Percentiles rank a stretch among this genome's conserved stretches.
These are phyloP conservation scores for Magallana gigas DNA, from an alignment of 1,140 invertebrate species.

Conservation along the genomic window DNA sequence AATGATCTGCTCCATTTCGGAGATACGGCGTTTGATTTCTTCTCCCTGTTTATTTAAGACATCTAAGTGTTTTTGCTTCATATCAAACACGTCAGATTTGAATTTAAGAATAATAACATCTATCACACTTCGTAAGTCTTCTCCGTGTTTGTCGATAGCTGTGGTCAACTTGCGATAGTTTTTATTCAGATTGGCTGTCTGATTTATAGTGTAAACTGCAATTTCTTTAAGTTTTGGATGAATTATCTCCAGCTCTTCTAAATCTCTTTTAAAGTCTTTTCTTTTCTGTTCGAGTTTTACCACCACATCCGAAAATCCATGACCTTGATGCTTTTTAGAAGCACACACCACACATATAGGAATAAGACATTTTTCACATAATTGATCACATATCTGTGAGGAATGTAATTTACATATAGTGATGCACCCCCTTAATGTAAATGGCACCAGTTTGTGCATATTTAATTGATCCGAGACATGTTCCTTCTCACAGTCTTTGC, in stretches of 20 bases:
- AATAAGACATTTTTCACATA: background rate
- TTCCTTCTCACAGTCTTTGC: too few species aligned
- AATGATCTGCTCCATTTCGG: too few species aligned
- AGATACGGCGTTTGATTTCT: background rate
- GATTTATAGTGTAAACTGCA: background rate
- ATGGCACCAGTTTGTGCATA: too few species aligned
- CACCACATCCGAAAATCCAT: background rate
- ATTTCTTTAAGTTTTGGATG: background rate
- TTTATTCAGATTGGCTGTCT: background rate
- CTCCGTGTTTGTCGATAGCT: background rate
- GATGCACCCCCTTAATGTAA: too few species aligned
- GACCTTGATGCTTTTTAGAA: background rate
- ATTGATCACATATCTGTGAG: too few species aligned
- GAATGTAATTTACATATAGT: too few species aligned
- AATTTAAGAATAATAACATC: background rate
- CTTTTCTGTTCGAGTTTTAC: background rate
- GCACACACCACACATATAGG: background rate
- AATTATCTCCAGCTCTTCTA: background rate
- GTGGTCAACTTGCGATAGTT: background rate
- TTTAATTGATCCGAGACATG: too few species aligned
- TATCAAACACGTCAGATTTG: background rate
- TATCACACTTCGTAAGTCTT: background rate
- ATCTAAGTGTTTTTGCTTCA: background rate
- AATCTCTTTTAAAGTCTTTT: background rate
- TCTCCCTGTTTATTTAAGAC: too few species aligned